Percentiles rank a stretch among this genome's conserved stretches.
Evolutionary conservation across 2,888 invertebrate genomes (phyloP).

Genomic region (Calameuta filiformis): DNA sequence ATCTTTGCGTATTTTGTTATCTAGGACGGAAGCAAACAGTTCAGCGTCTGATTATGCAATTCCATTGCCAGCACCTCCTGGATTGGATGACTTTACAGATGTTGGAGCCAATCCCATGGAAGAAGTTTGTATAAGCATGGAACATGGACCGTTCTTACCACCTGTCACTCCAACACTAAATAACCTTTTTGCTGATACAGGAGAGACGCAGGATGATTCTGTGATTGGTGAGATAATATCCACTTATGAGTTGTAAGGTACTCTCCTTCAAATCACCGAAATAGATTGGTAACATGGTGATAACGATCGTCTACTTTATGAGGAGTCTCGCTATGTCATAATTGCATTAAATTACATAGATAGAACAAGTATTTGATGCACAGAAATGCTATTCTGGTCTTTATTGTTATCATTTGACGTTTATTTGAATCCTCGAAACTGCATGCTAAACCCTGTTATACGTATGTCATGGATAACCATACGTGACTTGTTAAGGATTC

Average conservation of each 20-base stretch:
- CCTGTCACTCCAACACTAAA: constrained; percentile 53
- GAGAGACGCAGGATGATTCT: constrained; percentile 59
- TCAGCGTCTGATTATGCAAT: constrained; percentile 57
- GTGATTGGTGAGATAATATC: constrained; percentile 48
- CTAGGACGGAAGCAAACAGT: constrained; percentile 58
- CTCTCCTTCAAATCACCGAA: no score
- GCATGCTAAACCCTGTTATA: no score
- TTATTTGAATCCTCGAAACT: no score
- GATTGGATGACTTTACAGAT: constrained; percentile 54
- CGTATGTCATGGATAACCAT: no score
- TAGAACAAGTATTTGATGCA: not conserved
- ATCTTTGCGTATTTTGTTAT: not conserved
- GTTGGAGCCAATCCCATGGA: constrained; percentile 51
- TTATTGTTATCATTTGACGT: no score
- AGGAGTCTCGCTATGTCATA: not conserved
- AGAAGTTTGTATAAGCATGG: constrained; percentile 48
- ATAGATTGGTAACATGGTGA: no score
- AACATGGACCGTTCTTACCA: constrained; percentile 61
- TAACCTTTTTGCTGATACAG: constrained; percentile 59
- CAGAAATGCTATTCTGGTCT: no score
- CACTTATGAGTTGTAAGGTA: not conserved
- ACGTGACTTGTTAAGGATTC: no score
- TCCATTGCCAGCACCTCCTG: constrained; percentile 57
- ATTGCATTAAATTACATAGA: not conserved
- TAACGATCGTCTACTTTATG: no score